Evolutionary conservation across 2,113 vertebrate species (phyloP).

Genomic region (Addax nasomaculatus): DNA sequence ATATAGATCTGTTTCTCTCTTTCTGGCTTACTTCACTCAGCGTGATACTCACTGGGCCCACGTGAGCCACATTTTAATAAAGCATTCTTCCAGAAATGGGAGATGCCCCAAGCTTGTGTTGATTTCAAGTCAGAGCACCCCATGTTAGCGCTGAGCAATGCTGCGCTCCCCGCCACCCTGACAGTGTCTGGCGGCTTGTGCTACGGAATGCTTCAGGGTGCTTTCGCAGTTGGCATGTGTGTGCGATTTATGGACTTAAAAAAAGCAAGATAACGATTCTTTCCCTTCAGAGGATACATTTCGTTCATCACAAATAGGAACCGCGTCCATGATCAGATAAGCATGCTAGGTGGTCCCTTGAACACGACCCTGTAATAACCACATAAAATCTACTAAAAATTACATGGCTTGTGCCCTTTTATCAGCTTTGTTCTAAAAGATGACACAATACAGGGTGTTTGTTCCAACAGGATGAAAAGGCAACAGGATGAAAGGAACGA

Average conservation of each 20-base stretch:
- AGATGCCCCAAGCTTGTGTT: conserved; percentile 13
- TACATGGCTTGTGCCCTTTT: not conserved
- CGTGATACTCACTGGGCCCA: not conserved
- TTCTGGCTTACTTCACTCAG: not conserved
- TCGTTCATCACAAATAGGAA: not conserved
- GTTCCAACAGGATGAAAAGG: not conserved
- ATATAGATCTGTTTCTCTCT: not conserved
- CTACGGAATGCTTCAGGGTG: not conserved
- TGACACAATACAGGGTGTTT: not conserved
- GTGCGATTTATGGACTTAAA: not conserved
- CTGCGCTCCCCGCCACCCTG: accelerated
- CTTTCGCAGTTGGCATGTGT: not conserved
- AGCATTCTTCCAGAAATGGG: not conserved
- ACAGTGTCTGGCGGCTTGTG: not conserved
- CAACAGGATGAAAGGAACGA: not conserved
- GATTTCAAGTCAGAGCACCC: not conserved
- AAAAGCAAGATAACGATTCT: not conserved
- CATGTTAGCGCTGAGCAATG: accelerated
- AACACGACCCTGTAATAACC: not conserved
- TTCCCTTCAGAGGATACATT: not conserved
- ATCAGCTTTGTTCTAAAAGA: not conserved
- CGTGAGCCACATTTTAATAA: conserved; percentile 22
- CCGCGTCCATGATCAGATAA: not conserved
- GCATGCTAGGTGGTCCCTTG: not conserved
- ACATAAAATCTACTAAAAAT: not conserved